These are phyloP conservation scores for Corydoras maculifer DNA, from an alignment of 2,113 vertebrate genomes.

Conservation along the genomic window DNA sequence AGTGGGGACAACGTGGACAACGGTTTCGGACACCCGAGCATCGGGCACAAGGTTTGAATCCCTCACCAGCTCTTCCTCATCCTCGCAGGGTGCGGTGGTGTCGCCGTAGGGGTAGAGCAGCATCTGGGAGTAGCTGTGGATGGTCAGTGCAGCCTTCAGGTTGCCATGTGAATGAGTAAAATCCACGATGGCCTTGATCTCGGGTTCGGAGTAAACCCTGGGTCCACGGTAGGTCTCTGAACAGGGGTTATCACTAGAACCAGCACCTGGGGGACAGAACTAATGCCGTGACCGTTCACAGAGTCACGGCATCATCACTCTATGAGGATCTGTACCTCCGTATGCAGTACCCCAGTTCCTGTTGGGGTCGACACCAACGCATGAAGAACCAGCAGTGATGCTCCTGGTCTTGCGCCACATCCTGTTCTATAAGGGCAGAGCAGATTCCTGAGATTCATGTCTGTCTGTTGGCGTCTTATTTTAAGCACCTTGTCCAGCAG, in stretches of 20 bases:
- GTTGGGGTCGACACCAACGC: constrained; percentile 83
- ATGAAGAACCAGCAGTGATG: constrained; percentile 57
- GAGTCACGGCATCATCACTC: not conserved
- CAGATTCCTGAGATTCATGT: not conserved
- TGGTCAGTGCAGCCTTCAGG: constrained; percentile 86
- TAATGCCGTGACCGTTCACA: not conserved
- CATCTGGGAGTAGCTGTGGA: constrained; percentile 93
- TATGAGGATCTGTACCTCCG: constrained; percentile 69
- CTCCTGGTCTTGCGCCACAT: constrained; percentile 90
- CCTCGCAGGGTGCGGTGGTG: constrained; percentile 42
- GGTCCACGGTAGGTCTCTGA: constrained; percentile 74
- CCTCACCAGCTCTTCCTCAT: constrained; percentile 78
- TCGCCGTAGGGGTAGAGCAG: constrained; percentile 89
- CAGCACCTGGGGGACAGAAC: constrained; percentile 56
- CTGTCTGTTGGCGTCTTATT: too few relatives aligned
- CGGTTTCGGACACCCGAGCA: not conserved
- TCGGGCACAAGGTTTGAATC: not conserved
- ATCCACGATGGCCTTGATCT: constrained; percentile 89
- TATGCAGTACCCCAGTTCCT: constrained; percentile 82
- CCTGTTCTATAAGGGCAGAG: constrained; percentile 67
- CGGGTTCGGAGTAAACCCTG: constrained; percentile 74
- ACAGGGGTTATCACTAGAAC: constrained; percentile 77
- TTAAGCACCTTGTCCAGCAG: too few relatives aligned
- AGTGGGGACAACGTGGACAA: not conserved
- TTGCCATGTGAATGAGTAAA: constrained; percentile 79